Base-by-base conservation (phyloP, 2,888 invertebrate species). In the Prosopocoilus inquinatus region DNA sequence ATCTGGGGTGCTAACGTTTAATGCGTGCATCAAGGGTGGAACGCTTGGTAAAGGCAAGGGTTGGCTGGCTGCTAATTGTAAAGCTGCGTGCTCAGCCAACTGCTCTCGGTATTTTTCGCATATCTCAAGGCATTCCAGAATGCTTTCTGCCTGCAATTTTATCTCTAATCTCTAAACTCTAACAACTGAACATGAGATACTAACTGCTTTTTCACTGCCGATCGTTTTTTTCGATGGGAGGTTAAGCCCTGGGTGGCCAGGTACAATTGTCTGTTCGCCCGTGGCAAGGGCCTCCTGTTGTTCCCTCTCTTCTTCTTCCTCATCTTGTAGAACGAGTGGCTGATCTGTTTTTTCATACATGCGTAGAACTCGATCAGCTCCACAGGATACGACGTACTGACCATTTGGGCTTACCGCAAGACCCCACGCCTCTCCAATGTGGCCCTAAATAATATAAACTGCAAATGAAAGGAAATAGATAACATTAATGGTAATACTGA, bases 291-390 rank as follows among this genome's bases (percentile, higher is more conserved):
- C 81, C 70, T 90, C 87, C 65, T 84, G 80, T 61, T 89, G 88
- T 72, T 90, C 91, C 35, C 94, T 88, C 68, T 89, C 90, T 71
- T 88, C 83, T 71, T 99, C 97, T 66, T 89, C 86, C 57, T 90
- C 86, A 73, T 99, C 99, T 69, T 95, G 89, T 9, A 98, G 79
- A n/a, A 98, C 91, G 44, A 99, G 81, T 2, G 91, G 87, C 76
- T 98, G 95, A 35, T 90, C 87, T 0, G 93, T 89, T 69, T 90
- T 88, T 75, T 93, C 85, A 82, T 86, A 95, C 55, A 97, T 76
- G 0, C 98, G 83, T 55, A 98, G 75, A 12, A 94, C 92, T 64
- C 88, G 83, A 80, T 99, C 98, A 1, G 89, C 88, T 28, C 96
- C 95, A 69, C 91, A 90, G 13, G 90, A 88, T 4, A 86, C 87